These are phyloP conservation scores for Neostethus bicornis DNA, from an alignment of 2,797 vertebrate species.

Conservation along the genomic window DNA sequence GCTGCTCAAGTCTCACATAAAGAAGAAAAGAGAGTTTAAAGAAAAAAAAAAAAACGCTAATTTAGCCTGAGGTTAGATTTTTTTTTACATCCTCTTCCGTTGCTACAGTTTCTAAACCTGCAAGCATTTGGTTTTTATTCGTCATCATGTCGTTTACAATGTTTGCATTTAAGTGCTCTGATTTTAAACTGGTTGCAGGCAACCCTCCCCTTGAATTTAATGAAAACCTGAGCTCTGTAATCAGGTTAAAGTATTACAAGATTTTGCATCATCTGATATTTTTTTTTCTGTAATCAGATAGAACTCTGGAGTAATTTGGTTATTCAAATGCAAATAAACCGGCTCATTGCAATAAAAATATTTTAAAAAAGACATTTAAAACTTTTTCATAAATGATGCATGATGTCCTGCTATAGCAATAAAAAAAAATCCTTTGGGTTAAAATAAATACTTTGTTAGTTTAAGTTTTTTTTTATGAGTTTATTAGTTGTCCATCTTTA, in stretches of 20 bases:
- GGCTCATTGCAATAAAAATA: not conserved
- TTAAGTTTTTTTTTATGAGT: too few relatives aligned
- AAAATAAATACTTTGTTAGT: not conserved
- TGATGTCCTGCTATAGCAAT: not conserved
- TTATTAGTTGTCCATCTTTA: too few relatives aligned
- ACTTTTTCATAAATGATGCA: not conserved
- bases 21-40: not conserved
- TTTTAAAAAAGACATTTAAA: too few relatives aligned
- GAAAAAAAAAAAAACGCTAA: not conserved
- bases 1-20: conserved; percentile 3
- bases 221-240: conserved; percentile 4
- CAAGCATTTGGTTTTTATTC: not conserved
- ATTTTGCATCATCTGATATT: conserved; percentile 21
- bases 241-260: conserved; percentile 8
- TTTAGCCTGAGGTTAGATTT: conserved; percentile 14
- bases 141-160: not conserved
- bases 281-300: conserved; percentile 7
- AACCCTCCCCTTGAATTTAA: conserved; percentile 2
- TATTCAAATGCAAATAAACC: conserved; percentile 11
- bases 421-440: not conserved
- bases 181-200: conserved; percentile 10
- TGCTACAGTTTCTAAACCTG: not conserved
- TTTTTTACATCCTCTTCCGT: not conserved
- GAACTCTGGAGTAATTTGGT: conserved; percentile 7
- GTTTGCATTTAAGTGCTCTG: not conserved